phyloP scores from a whole-genome alignment of 2,888 invertebrate genomes.

The Clistopyga incitator region DNA sequence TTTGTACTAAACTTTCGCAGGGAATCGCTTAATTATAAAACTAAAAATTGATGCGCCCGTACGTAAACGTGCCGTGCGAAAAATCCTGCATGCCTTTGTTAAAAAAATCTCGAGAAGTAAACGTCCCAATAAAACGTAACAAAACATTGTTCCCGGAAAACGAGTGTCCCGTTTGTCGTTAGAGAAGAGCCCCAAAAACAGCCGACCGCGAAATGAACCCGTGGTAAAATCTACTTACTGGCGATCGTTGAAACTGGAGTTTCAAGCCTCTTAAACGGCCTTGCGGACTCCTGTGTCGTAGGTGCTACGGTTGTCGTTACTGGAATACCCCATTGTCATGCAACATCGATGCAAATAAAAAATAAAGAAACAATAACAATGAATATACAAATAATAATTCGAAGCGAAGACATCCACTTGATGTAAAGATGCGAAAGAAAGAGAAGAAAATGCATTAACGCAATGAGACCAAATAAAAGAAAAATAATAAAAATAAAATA shows the following conservation, averaged over 20 bases:
- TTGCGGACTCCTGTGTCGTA: constrained; percentile 77
- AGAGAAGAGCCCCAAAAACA: background rate
- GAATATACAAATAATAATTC: constrained; percentile 48
- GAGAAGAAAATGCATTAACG: background rate
- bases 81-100: constrained; percentile 15
- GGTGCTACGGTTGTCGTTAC: constrained; percentile 81
- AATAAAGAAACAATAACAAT: constrained; percentile 70
- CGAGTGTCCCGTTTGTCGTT: background rate
- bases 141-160: background rate
- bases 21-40: background rate
- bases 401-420: constrained; percentile 30
- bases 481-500: background rate
- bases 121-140: background rate
- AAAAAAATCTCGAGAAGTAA: constrained; percentile 7
- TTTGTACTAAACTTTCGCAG: too few relatives aligned
- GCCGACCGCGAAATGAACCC: background rate
- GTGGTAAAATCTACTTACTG: constrained; percentile 76
- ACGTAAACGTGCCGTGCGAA: constrained; percentile 18
- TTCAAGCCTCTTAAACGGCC: constrained; percentile 80
- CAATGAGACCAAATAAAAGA: background rate
- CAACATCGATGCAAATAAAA: constrained; percentile 82
- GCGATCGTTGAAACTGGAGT: constrained; percentile 73
- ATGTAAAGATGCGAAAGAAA: constrained; percentile 13
- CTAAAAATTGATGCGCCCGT: background rate
- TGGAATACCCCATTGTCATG: constrained; percentile 80